phyloP scores from a whole-genome alignment of 2,888 invertebrate species.

The Eulithis testata region DNA sequence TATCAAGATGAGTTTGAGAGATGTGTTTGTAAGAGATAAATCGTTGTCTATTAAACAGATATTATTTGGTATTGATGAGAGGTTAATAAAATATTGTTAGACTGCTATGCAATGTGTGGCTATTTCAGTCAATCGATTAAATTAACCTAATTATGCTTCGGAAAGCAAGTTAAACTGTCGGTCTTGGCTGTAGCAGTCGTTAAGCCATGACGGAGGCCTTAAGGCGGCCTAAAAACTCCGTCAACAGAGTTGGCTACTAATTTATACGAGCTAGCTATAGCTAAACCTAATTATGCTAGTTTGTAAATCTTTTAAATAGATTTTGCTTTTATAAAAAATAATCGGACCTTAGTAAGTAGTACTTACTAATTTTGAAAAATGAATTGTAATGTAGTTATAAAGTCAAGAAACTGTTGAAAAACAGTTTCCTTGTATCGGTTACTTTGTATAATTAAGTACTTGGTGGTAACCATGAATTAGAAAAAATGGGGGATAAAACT shows the following conservation, averaged over 20 bases:
- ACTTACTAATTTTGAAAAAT: no score
- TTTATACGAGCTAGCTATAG: no score
- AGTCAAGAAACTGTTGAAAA: constrained; percentile 12
- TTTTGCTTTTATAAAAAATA: constrained; percentile 1
- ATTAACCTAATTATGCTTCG: constrained; percentile 28
- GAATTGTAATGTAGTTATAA: neutral
- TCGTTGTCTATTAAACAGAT: constrained; percentile 80
- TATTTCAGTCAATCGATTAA: constrained; percentile 49
- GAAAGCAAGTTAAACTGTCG: no score
- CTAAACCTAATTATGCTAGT: constrained; percentile 25
- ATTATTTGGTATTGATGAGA: constrained; percentile 73
- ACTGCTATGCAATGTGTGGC: constrained; percentile 57
- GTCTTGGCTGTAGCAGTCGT: no score
- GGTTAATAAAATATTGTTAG: constrained; percentile 81
- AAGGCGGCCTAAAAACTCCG: no score
- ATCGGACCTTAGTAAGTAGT: no score
- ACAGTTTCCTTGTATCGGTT: constrained; percentile 44
- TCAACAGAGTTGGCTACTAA: no score
- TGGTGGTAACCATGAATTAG: constrained; percentile 39
- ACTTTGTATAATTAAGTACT: no score
- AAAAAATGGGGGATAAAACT: constrained; percentile 38
- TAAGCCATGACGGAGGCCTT: no score
- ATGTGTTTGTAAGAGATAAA: constrained; percentile 64
- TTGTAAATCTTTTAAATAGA: constrained; percentile 23
- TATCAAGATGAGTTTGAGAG: constrained; percentile 24